phyloP scores from a whole-genome alignment of 2,797 vertebrate species.

The Tarsius wallacei region DNA sequence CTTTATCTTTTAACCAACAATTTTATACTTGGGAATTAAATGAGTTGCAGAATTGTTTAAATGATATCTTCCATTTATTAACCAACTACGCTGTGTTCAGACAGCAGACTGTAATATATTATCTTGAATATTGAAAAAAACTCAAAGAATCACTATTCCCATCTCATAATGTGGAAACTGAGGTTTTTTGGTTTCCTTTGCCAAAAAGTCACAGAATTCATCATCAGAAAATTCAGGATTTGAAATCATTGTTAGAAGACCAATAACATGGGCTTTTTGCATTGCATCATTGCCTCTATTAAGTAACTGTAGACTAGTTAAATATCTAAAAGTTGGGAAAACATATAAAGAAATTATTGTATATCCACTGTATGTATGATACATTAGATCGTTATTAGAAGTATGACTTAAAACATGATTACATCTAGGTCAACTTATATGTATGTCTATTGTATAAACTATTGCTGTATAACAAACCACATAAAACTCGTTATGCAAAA shows the following conservation, averaged over 20 bases:
- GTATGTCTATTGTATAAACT: not conserved
- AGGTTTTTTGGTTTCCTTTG: not conserved
- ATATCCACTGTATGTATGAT: not conserved
- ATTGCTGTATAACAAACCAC: not conserved
- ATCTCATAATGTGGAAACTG: not conserved
- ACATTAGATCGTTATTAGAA: not conserved
- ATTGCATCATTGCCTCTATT: not conserved
- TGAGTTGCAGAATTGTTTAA: not conserved
- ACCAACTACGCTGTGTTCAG: not conserved
- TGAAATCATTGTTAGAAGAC: not conserved
- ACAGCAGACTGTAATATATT: not conserved
- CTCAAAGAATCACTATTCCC: not conserved
- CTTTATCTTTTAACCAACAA: not conserved
- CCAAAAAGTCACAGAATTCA: not conserved
- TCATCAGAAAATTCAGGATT: not conserved
- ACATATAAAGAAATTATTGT: constrained; percentile 6
- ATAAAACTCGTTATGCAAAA: not conserved
- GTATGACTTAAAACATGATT: not conserved
- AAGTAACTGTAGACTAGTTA: not conserved
- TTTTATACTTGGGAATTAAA: not conserved
- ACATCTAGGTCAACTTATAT: not conserved
- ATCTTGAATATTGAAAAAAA: not conserved
- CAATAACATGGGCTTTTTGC: not conserved
- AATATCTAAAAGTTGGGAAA: not conserved
- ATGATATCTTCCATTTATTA: not conserved